phyloP scores from a whole-genome alignment of 2,113 vertebrate genomes.

The Dipodomys stephensi region DNA sequence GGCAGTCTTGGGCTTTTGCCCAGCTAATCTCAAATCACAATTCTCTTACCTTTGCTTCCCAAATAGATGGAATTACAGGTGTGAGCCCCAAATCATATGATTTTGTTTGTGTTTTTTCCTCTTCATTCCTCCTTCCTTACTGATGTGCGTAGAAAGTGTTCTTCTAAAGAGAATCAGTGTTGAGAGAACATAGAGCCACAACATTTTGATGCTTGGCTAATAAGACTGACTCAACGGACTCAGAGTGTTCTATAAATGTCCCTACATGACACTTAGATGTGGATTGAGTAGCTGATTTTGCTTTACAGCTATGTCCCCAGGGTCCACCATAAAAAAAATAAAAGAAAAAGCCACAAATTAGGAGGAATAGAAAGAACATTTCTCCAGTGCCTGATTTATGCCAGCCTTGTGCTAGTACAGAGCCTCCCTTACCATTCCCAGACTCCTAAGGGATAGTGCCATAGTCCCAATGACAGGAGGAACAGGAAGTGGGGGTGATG shows the following conservation, averaged over 20 bases:
- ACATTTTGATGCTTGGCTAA: background rate
- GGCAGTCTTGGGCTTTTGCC: no score
- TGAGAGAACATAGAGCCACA: background rate
- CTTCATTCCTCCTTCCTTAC: background rate
- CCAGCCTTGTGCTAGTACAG: background rate
- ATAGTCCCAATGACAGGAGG: background rate
- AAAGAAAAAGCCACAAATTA: background rate
- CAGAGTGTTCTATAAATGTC: background rate
- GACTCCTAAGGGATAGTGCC: background rate
- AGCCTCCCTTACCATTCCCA: background rate
- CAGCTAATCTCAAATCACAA: no score
- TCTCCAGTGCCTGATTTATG: background rate
- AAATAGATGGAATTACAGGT: no score
- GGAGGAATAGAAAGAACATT: background rate
- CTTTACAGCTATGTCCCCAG: background rate
- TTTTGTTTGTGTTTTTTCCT: background rate
- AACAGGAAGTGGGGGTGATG: no score
- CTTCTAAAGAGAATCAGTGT: background rate
- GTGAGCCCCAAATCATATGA: no score
- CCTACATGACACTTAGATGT: background rate
- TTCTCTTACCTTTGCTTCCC: no score
- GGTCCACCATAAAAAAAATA: background rate
- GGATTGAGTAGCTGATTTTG: background rate
- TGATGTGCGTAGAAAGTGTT: slow-evolving; percentile 2
- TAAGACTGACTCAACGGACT: background rate